phyloP scores from a whole-genome alignment of 2,797 vertebrate species.

The Philypnodon macrostomus region DNA sequence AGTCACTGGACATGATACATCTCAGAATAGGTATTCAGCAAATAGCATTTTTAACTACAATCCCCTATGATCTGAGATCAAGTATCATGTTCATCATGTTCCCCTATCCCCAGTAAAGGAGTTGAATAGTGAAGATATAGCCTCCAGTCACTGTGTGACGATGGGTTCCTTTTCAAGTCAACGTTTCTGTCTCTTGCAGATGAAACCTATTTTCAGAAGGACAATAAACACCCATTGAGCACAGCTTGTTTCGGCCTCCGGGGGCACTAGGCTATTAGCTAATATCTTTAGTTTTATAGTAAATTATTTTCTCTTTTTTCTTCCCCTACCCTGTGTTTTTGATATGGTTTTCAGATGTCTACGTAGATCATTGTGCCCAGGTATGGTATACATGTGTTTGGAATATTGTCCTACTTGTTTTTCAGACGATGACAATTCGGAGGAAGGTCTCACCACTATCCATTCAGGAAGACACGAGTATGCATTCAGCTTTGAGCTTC shows the following conservation, averaged over 20 bases:
- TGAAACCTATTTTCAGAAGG: too few species aligned
- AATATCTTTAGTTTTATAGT: conserved; percentile 44
- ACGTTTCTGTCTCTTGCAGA: too few species aligned
- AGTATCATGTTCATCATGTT: too few species aligned
- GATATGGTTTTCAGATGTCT: conserved; percentile 74
- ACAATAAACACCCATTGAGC: background rate
- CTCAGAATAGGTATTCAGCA: too few species aligned
- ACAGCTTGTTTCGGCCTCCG: too few species aligned
- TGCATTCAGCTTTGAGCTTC: conserved; percentile 99
- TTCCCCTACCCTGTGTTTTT: conserved; percentile 73
- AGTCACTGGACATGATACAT: too few species aligned
- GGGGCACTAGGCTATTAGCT: background rate
- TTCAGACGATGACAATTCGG: conserved; percentile 91
- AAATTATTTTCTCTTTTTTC: conserved; percentile 71
- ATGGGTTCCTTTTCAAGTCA: too few species aligned
- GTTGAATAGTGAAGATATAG: too few species aligned
- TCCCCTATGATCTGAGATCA: too few species aligned
- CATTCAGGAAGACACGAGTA: conserved; percentile 98
- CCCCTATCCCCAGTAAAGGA: too few species aligned
- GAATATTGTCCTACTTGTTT: conserved; percentile 80
- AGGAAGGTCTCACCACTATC: conserved; percentile 96
- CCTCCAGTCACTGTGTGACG: too few species aligned
- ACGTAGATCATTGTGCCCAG: conserved; percentile 74
- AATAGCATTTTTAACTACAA: too few species aligned
- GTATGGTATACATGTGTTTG: conserved; percentile 84